phyloP scores from a whole-genome alignment of 2,113 vertebrate species.

The Phocoena sinus region DNA sequence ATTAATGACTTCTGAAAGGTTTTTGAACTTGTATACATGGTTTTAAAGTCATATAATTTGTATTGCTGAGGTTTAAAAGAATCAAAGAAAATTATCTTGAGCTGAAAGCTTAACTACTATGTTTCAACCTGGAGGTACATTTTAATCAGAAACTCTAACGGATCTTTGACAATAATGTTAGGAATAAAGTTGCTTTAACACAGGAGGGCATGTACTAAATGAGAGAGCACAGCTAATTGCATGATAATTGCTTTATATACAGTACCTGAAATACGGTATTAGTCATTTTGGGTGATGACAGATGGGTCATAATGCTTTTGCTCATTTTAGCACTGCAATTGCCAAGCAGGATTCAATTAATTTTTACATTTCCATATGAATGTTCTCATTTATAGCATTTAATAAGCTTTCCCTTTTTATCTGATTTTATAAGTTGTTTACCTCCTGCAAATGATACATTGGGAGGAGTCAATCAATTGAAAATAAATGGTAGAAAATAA shows the following conservation, averaged over 20 bases:
- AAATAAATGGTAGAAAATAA: slow-evolving; percentile 41
- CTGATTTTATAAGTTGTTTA: slow-evolving; percentile 37
- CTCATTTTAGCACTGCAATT: slow-evolving; percentile 4
- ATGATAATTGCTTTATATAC: slow-evolving; percentile 55
- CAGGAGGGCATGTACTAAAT: slow-evolving; percentile 52
- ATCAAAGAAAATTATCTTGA: slow-evolving; percentile 67
- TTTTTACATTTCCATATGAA: slow-evolving; percentile 60
- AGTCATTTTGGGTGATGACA: slow-evolving; percentile 54
- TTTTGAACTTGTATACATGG: slow-evolving; percentile 54
- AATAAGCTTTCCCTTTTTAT: not conserved
- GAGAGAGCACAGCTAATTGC: slow-evolving; percentile 66
- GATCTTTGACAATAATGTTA: slow-evolving; percentile 67
- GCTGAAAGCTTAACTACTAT: slow-evolving; percentile 70
- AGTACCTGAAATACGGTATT: slow-evolving; percentile 57
- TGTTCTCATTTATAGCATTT: not conserved
- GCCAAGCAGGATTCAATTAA: slow-evolving; percentile 44
- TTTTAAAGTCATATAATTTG: slow-evolving; percentile 64
- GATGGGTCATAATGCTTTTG: slow-evolving; percentile 53
- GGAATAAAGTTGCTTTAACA: slow-evolving; percentile 58
- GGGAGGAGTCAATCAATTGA: not conserved
- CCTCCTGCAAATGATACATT: not conserved
- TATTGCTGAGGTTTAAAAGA: slow-evolving; percentile 51
- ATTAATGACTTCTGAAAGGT: slow-evolving; percentile 58
- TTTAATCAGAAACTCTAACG: slow-evolving; percentile 67
- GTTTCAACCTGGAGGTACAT: slow-evolving; percentile 53